Evolutionary conservation across 2,113 vertebrate species (phyloP), one percentile per base, ranked within the genome.

Genomic region (Melanocharis versteri): DNA sequence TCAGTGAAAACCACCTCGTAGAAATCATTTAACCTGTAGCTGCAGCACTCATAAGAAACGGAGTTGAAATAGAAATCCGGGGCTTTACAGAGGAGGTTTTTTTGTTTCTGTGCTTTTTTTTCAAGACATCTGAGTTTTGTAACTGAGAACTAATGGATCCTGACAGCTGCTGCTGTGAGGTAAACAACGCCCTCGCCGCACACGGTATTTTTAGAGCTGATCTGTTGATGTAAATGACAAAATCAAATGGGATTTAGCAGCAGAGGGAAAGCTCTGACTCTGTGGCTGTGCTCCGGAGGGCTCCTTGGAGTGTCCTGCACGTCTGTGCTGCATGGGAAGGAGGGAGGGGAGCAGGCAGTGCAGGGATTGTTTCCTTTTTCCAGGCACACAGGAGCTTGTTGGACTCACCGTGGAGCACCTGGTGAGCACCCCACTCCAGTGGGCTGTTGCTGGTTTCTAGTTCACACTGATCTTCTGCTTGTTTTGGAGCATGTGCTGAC

Each of bases 371-470:
- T 44, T 37, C 66, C 54, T 58, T 8, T 6, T 13, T 2, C 8
- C 37, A 5, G 4, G 48, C 7, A 0, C 39, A 13, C 27, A 1
- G 72, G 35, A 39, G 48, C 19, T 7, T 1, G 4, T 5, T 9
- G 45, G 11, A 1, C 37, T 53, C 57, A 2, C 15, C 60, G 2
- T 2, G 37, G 62, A 77, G 44, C 47, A 19, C 39, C 24, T 39
- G 66, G 54, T 18, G 19, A 69, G 4, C 44, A 2, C 22, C 33
- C 15, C 20, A 1, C 9, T 27, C 2, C 42, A 19, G 26, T 0
- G 1, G 8, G 33, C 4, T 2, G 0, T 0, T 28, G 64, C 40
- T 24, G 27, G 1, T 11, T 31, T 23, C 62, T 65, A 53, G 51
- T 4, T 60, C 48, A 26, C 17, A 0, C 45, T 30, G 12, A 15